Percentiles rank a stretch among this genome's conserved stretches.
phyloP scores from a whole-genome alignment of 1,140 invertebrate genomes.

The Trypoxylus dichotomus region DNA sequence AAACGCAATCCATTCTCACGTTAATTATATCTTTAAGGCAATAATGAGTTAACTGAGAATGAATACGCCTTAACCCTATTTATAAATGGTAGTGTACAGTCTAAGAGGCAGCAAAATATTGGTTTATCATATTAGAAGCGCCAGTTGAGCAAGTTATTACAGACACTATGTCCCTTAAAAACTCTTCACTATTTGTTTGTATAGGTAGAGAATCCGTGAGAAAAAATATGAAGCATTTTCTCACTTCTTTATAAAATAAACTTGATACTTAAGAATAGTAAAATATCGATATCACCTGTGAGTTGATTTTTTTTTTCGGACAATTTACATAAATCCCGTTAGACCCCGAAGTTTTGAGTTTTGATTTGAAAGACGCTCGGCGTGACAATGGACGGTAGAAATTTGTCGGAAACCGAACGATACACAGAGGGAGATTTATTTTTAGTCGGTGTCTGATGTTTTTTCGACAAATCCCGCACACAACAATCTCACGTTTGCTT shows the following conservation, averaged over 20 bases:
- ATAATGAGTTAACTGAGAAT: constrained; percentile 29
- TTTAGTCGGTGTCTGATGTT: neutral
- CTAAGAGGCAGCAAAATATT: constrained; percentile 31
- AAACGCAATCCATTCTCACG: constrained; percentile 28
- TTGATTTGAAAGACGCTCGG: constrained; percentile 14
- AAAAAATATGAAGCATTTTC: constrained; percentile 32
- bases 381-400: constrained; percentile 8
- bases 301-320: constrained; percentile 15
- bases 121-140: constrained; percentile 32
- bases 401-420: constrained; percentile 15
- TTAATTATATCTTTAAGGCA: constrained; percentile 31
- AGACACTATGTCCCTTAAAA: constrained; percentile 20
- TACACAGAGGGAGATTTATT: constrained; percentile 13
- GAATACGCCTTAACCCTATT: constrained; percentile 10
- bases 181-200: constrained; percentile 29
- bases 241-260: constrained; percentile 31
- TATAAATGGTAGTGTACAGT: constrained; percentile 26
- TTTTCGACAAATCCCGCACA: constrained; percentile 24
- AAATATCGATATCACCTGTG: constrained; percentile 29
- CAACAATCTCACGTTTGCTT: constrained; percentile 30
- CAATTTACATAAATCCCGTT: constrained; percentile 26
- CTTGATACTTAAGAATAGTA: constrained; percentile 23
- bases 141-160: constrained; percentile 29
- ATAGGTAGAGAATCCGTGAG: constrained; percentile 29
- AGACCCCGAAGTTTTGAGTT: neutral